These are phyloP conservation scores for Falcunculus frontatus DNA, from an alignment of 2,113 vertebrate species.

Conservation along the genomic window DNA sequence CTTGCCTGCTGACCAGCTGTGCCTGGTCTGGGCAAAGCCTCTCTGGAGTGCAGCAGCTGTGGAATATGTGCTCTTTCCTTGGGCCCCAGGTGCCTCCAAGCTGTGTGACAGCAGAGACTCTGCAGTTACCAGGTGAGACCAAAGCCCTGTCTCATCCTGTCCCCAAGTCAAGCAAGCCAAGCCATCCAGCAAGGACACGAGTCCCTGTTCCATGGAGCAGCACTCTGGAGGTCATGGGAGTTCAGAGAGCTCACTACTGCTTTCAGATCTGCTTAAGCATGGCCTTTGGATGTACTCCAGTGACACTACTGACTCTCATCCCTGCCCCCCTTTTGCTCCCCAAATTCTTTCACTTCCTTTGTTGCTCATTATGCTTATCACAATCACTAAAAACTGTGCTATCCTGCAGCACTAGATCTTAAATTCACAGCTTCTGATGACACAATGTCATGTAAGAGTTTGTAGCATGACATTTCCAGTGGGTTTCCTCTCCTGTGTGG, in stretches of 20 bases:
- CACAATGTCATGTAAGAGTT: neutral
- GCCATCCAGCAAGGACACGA: rapidly evolving
- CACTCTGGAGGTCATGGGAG: too few species aligned
- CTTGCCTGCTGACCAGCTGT: neutral
- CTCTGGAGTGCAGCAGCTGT: neutral
- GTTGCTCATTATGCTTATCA: neutral
- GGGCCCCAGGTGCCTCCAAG: neutral
- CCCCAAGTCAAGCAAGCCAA: neutral
- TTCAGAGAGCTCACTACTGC: neutral
- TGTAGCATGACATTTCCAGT: neutral
- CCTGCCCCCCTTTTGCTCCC: neutral
- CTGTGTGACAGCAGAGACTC: neutral
- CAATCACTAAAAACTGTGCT: neutral
- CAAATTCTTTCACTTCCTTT: neutral
- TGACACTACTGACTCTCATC: neutral
- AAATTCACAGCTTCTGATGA: neutral
- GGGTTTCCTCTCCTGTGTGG: neutral
- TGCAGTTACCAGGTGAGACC: neutral
- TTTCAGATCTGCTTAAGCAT: neutral
- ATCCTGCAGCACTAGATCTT: neutral
- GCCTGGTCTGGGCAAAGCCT: neutral
- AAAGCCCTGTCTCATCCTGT: neutral
- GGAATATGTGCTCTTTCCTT: neutral
- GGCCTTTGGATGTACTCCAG: neutral
- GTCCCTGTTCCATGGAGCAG: neutral